phyloP scores from a whole-genome alignment of 2,113 vertebrate species.

The Recurvirostra avosetta region DNA sequence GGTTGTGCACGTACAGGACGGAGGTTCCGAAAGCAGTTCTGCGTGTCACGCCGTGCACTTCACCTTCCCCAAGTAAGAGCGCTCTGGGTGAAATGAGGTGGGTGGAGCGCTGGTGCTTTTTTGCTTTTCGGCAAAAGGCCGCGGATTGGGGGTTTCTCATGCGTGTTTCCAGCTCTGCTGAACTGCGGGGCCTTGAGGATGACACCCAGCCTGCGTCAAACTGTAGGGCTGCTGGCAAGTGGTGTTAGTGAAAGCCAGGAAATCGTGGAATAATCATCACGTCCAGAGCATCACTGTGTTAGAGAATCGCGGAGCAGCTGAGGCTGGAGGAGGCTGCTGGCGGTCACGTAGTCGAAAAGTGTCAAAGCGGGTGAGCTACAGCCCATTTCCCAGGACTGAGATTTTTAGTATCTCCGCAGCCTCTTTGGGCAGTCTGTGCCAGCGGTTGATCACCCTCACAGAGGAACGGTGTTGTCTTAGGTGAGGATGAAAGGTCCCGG shows the following conservation, averaged over 20 bases:
- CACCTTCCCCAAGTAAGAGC: neutral
- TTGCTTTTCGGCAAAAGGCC: neutral
- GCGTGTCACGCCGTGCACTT: fast-evolving
- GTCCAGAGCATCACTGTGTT: neutral
- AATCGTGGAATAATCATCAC: fast-evolving
- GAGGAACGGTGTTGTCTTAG: fast-evolving
- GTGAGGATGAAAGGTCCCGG: fast-evolving
- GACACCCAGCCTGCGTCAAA: fast-evolving
- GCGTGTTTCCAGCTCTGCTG: neutral
- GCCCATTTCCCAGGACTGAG: neutral
- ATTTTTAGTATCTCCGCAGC: neutral
- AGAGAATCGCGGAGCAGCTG: fast-evolving
- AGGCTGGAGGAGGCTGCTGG: neutral
- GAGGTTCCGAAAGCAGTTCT: neutral
- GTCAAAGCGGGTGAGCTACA: neutral
- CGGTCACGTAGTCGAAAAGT: neutral
- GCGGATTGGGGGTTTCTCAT: neutral
- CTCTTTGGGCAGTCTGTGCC: neutral
- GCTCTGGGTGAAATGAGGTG: neutral
- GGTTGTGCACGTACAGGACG: fast-evolving
- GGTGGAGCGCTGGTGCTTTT: neutral
- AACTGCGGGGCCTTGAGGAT: neutral
- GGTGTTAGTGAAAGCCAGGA: neutral
- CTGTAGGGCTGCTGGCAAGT: neutral
- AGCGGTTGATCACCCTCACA: no score